These are phyloP conservation scores for Periplaneta americana DNA, from an alignment of 1,140 invertebrate genomes.

Conservation along the genomic window DNA sequence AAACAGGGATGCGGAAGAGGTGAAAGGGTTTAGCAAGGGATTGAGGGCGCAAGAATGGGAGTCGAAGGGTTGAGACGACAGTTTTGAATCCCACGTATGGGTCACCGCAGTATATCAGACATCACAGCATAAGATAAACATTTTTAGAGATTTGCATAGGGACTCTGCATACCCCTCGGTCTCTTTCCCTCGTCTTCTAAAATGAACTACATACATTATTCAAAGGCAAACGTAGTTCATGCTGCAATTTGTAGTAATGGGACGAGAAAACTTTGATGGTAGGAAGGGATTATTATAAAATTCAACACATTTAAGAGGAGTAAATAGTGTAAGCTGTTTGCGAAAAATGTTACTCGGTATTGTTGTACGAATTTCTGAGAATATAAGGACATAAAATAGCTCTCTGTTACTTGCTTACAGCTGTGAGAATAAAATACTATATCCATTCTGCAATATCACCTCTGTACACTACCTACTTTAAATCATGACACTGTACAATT, in stretches of 20 bases:
- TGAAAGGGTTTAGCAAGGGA: background rate
- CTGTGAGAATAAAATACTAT: background rate
- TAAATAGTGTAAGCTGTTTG: background rate
- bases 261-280: background rate
- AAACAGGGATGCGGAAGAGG: background rate
- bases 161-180: too few species aligned
- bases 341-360: background rate
- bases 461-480: background rate
- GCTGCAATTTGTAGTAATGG: background rate
- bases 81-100: background rate
- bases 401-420: too few species aligned
- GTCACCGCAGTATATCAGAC: background rate
- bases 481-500: background rate
- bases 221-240: background rate
- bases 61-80: background rate
- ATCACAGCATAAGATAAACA: background rate
- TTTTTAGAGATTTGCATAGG: background rate
- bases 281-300: background rate
- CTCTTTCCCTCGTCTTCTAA: background rate
- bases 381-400: too few species aligned
- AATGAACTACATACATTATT: background rate
- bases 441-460: background rate
- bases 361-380: background rate
- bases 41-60: background rate
- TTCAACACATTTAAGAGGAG: background rate